Conservation (phyloP, 2,888 invertebrate genomes). For the Perizoma affinitatum region DNA sequence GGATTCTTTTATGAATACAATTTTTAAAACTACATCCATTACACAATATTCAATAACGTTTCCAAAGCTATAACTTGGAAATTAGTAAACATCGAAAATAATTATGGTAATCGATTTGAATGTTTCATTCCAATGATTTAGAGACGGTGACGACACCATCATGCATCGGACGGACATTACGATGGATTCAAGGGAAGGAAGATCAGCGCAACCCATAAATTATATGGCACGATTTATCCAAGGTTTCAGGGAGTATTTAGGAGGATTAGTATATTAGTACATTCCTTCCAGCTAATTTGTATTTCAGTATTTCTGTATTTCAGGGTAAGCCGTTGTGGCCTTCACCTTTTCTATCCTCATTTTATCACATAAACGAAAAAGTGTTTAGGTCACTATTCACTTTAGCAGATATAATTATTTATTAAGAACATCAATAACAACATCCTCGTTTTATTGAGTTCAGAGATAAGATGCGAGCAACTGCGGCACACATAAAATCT, state of each 20-base stretch:
- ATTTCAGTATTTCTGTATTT: background rate
- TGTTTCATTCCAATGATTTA: slow-evolving; percentile 13
- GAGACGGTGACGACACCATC: slow-evolving; percentile 9
- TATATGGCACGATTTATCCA: background rate
- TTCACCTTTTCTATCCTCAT: background rate
- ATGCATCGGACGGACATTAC: background rate
- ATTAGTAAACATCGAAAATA: slow-evolving; percentile 11
- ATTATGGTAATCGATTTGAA: slow-evolving; percentile 23
- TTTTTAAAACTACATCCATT: slow-evolving; percentile 10
- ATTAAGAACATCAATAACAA: too few species aligned
- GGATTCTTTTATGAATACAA: slow-evolving; percentile 15
- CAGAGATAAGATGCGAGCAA: slow-evolving; percentile 36
- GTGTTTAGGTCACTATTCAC: background rate
- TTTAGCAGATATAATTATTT: too few species aligned
- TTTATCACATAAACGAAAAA: background rate
- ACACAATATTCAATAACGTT: slow-evolving; percentile 16
- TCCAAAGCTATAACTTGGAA: slow-evolving; percentile 8
- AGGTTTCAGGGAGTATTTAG: background rate
- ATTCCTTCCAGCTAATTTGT: background rate
- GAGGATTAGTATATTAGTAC: background rate
- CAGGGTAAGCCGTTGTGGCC: too few species aligned
- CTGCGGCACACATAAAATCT: slow-evolving; percentile 50
- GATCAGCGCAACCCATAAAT: slow-evolving; percentile 12
- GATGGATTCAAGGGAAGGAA: slow-evolving; percentile 1
- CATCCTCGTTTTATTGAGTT: too few species aligned